phyloP scores from a whole-genome alignment of 2,888 invertebrate species.

The Exocentrus adspersus region DNA sequence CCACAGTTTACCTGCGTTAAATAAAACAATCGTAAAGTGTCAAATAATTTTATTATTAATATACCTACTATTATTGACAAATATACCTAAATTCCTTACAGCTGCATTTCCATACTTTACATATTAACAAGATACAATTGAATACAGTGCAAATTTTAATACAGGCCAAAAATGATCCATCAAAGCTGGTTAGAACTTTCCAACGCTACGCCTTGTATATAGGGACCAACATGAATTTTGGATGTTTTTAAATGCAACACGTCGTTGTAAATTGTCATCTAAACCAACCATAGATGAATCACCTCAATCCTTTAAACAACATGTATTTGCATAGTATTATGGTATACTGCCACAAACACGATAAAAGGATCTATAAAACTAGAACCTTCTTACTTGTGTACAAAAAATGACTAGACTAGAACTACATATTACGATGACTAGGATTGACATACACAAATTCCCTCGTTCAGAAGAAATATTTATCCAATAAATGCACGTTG shows the following conservation, averaged over 20 bases:
- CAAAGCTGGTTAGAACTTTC: no score
- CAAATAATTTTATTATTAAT: constrained; percentile 24
- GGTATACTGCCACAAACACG: constrained; percentile 30
- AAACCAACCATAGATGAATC: no score
- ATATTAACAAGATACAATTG: constrained; percentile 8
- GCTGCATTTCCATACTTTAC: neutral
- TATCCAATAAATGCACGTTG: neutral
- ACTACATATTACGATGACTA: neutral
- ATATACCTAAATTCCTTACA: constrained; percentile 20
- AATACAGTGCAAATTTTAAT: constrained; percentile 17
- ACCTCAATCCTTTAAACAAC: no score
- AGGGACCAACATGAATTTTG: no score
- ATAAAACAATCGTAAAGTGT: neutral
- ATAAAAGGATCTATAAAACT: constrained; percentile 40
- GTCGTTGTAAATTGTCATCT: neutral
- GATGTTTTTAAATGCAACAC: constrained; percentile 9
- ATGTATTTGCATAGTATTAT: neutral
- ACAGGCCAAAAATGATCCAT: no score
- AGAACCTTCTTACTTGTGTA: constrained; percentile 30
- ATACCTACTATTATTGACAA: constrained; percentile 19
- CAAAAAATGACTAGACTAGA: constrained; percentile 19
- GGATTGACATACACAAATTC: no score
- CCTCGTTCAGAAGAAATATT: no score
- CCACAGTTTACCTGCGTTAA: neutral
- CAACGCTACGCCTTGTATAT: no score